phyloP scores from a whole-genome alignment of 2,888 invertebrate genomes.

The Eurytoma californica region DNA sequence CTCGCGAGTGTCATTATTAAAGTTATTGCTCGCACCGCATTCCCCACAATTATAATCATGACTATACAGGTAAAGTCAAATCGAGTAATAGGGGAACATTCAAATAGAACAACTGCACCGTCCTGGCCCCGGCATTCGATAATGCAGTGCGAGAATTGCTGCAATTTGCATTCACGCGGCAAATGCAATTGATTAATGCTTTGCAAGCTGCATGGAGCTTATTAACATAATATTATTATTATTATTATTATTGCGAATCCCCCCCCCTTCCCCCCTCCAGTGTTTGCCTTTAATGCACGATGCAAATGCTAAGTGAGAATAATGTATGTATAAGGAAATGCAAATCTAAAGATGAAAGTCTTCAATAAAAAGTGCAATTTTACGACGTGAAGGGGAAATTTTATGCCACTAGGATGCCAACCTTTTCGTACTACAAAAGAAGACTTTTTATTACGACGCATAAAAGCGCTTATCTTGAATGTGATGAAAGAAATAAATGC shows the following conservation, averaged over 20 bases:
- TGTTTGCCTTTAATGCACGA: slow-evolving; percentile 11
- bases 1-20: slow-evolving; percentile 11
- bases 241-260: slow-evolving; percentile 33
- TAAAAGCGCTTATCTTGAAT: too few species aligned
- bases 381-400: neutral
- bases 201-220: slow-evolving; percentile 22
- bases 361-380: neutral
- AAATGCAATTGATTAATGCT: slow-evolving; percentile 52
- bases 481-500: too few species aligned
- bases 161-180: slow-evolving; percentile 50
- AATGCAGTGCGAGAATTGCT: slow-evolving; percentile 49
- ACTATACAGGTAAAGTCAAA: neutral
- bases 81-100: slow-evolving; percentile 38
- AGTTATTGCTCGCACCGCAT: slow-evolving; percentile 8
- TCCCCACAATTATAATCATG: slow-evolving; percentile 31
- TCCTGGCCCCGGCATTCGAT: slow-evolving; percentile 30
- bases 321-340: neutral
- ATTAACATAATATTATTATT: slow-evolving; percentile 29
- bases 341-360: slow-evolving; percentile 2
- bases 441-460: too few species aligned
- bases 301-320: slow-evolving; percentile 1
- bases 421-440: too few species aligned
- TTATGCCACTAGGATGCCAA: too few species aligned
- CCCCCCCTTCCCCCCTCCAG: neutral
- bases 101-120: slow-evolving; percentile 31